Evolutionary conservation across 2,113 vertebrate species (phyloP).

Genomic region (Mustelus asterias): DNA sequence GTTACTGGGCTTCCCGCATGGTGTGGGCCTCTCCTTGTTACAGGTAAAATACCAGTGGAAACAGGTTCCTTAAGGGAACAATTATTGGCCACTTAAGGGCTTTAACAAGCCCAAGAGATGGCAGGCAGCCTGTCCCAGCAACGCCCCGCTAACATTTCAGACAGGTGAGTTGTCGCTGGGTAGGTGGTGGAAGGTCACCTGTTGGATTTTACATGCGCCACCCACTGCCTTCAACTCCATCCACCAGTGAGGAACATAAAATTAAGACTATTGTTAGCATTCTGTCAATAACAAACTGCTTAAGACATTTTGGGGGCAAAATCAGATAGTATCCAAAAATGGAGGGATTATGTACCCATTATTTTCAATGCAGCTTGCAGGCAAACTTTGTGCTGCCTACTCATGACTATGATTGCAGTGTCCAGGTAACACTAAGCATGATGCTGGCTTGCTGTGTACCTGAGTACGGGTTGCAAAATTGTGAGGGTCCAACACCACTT

Average conservation of each 20-base stretch:
- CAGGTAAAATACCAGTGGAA: neutral
- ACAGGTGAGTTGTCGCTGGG: no score
- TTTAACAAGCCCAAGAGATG: neutral
- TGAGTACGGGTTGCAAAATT: neutral
- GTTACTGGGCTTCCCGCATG: neutral
- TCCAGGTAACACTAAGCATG: no score
- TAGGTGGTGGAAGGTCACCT: no score
- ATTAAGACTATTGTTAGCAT: neutral
- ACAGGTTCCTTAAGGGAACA: neutral
- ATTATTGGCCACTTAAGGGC: neutral
- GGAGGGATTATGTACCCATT: neutral
- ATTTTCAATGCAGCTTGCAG: neutral
- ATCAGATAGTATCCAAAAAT: neutral
- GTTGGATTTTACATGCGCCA: neutral
- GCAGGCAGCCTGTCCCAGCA: neutral
- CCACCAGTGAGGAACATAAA: neutral
- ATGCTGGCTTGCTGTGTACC: neutral
- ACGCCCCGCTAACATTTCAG: neutral
- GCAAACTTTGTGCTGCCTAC: neutral
- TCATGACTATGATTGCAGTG: no score
- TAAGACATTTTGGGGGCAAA: neutral
- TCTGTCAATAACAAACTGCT: neutral
- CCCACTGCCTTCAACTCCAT: neutral
- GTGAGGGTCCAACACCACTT: neutral
- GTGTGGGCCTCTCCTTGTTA: neutral